A percentile compares a stretch with the other conserved stretches of the same genome.
phyloP scores from a whole-genome alignment of 2,888 invertebrate species.

The Phlogophora meticulosa region DNA sequence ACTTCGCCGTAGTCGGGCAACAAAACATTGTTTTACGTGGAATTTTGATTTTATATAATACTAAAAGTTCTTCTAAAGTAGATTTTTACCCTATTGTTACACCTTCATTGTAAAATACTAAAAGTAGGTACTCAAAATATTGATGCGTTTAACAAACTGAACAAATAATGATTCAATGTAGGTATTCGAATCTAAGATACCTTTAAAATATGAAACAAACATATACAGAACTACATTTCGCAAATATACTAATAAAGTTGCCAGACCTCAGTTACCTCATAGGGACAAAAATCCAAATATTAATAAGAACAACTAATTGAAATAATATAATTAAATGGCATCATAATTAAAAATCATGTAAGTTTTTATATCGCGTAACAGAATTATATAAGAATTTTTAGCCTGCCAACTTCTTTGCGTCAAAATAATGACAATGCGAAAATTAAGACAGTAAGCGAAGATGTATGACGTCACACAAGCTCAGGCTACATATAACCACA shows the following conservation, averaged over 20 bases:
- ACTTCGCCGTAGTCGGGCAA: too few species aligned
- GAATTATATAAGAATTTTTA: background rate
- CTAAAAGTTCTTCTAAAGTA: background rate
- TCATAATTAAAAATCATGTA: slow-evolving; percentile 31
- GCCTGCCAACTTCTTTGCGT: slow-evolving; percentile 15
- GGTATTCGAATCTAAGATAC: background rate
- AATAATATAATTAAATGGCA: background rate
- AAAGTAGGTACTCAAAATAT: slow-evolving; percentile 1
- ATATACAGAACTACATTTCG: slow-evolving; percentile 7
- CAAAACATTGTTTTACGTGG: too few species aligned
- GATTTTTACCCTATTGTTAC: slow-evolving; percentile 11
- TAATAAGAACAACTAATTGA: background rate
- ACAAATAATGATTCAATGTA: background rate
- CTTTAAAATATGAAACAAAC: background rate
- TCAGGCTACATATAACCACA: slow-evolving; percentile 61
- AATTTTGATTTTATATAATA: too few species aligned
- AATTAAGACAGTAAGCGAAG: slow-evolving; percentile 45
- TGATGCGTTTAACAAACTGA: background rate
- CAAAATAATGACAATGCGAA: slow-evolving; percentile 24
- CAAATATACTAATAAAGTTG: slow-evolving; percentile 14
- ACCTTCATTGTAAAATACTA: slow-evolving; percentile 11
- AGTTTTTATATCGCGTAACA: background rate
- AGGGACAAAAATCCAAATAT: background rate
- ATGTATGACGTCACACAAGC: slow-evolving; percentile 58
- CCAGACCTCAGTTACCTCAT: slow-evolving; percentile 7